A percentile compares a stretch with the other conserved stretches of the same genome.
These are phyloP conservation scores for Centroberyx gerrardi DNA, from an alignment of 2,797 vertebrate species.

Conservation along the genomic window DNA sequence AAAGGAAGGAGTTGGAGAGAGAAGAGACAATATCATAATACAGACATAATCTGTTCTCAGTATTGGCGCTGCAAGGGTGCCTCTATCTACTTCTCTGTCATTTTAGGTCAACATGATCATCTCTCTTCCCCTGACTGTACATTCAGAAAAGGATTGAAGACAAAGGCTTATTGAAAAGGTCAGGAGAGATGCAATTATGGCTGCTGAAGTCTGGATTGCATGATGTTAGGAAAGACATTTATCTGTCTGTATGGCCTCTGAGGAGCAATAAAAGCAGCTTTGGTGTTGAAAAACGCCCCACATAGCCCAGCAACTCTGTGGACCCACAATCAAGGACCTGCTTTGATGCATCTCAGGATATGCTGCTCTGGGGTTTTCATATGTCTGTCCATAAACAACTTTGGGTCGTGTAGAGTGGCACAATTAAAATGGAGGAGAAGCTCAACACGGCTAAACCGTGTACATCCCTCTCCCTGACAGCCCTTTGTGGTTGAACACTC, in stretches of 20 bases:
- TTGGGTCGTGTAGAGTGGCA: not conserved
- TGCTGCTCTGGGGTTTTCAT: constrained; percentile 9
- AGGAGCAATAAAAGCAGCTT: constrained; percentile 39
- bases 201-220: constrained; percentile 4
- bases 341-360: not conserved
- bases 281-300: constrained; percentile 18
- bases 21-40: constrained; percentile 8
- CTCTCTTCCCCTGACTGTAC: not conserved
- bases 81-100: constrained; percentile 2
- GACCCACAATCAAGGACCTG: too few relatives aligned
- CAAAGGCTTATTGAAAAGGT: constrained; percentile 27
- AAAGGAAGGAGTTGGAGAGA: not conserved
- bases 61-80: not conserved
- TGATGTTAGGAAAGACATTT: constrained; percentile 21
- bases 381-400: constrained; percentile 34
- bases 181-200: constrained; percentile 27
- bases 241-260: constrained; percentile 3
- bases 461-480: constrained; percentile 38
- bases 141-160: constrained; percentile 12
- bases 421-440: constrained; percentile 51
- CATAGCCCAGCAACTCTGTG: not conserved
- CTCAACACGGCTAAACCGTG: constrained; percentile 8
- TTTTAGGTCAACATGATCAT: constrained; percentile 27
- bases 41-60: not conserved
- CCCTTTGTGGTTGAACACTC: constrained; percentile 55